Base-by-base conservation (phyloP, 2,113 vertebrate genomes). In the Sapajus apella region DNA sequence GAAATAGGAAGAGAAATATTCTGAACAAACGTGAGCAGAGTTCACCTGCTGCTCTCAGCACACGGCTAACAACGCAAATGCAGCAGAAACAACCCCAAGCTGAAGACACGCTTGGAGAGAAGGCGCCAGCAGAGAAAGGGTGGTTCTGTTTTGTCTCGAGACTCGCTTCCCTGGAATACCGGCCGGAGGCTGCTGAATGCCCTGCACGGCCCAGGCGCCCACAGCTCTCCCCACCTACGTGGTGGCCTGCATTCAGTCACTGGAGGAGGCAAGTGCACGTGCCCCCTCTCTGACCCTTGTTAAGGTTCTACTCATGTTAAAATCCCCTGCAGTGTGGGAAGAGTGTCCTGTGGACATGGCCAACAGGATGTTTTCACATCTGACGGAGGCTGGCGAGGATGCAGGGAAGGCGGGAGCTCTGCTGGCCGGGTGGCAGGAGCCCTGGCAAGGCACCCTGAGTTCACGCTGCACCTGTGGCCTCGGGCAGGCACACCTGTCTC, bases 1-100 rank as follows among this genome's bases (percentile, higher is more conserved):
- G 27, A 64, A 64, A 64, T 0, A 64, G 27, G 27, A 30, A 30
- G 64, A 75, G 55, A 47, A 93, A 50, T 50, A 11, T 17, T 21
- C 58, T 3, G 25, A 86, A 55, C 7, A 43, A 52, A 85, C 5
- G 10, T 35, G 21, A 96, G 32, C 14, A 40, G 37, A 4, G 12
- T 90, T 20, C 45, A 3, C 14, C 40, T 43, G 30, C 17, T 35
- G 8, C 27, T 80, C 10, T 18, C 25, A 43, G 68, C 25, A 14
- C 32, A 17, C 0, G 17, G 45, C 1, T 7, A 6, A 58, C 32
- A 58, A 6, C 0, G 27, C n/a, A 32, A 30, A 18, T 5, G 7
- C 1, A 58, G 9, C 17, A 21, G 16, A 43, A 77, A 68, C 17
- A 10, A 32, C 50, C 12, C 23, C 80, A 18, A 43, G 4, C 47